Evolutionary conservation across 1,140 invertebrate species (phyloP), one percentile per base, ranked within the genome.

Genomic region (Cotesia vestalis): DNA sequence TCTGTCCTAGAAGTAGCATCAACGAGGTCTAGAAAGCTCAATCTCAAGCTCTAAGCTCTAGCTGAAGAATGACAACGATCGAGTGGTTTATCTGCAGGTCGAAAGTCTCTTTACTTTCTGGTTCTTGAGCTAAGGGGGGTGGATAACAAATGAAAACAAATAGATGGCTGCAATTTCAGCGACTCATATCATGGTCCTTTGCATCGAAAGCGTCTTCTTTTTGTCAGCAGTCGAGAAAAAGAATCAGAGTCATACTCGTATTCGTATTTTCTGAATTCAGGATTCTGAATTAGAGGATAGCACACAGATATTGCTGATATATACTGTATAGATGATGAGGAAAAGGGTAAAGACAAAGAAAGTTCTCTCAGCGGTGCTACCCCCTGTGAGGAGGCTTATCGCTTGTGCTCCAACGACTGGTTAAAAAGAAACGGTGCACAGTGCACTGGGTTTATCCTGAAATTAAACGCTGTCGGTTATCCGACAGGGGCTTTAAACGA

Each of bases 401-500:
- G 67, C 61, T 66, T 34, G 40, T 46, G 6, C 51, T 59, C 35
- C 20, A 27, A 27, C 51, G 17, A 34, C 61, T 69, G n/a, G 27
- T 27, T 27, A 27, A 1, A 27, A 27, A 27, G 27, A 27, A 27
- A 27, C 27, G 27, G 11, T 64, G 17, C 35, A 57, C 71, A 51
- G 46, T 27, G 27, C 27, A 40, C 62, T 72, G 71, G 77, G 78
- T 78, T 81, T 78, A 82, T 81, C 78, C 75, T 71, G 76, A 80
- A 83, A 83, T 83, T 82, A 83, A 82, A 82, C 77, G 80, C 74
- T 75, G 76, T 79, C 77, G 78, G 78, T 82, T 80, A 79, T 79
- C 76, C 74, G 61, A 59, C 57, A 40, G 51, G 38, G 57, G 35
- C 17, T 40, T n/a, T 27, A 62, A 17, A 69, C 34, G 36, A 40